Base-by-base conservation (phyloP, 2,888 invertebrate genomes). In the Invenusta paracnida region DNA sequence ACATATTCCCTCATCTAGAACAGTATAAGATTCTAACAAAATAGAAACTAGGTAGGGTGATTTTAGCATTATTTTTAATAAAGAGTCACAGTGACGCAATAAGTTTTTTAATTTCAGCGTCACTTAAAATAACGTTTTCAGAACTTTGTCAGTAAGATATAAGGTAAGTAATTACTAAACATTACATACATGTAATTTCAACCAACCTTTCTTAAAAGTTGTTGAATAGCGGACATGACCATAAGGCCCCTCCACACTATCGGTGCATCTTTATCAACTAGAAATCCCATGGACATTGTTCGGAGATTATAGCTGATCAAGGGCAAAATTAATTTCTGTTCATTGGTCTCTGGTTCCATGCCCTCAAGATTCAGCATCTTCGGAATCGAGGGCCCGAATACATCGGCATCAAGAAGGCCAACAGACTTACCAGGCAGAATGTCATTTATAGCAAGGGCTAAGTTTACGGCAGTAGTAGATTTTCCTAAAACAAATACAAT, bases 161-260 rank as follows among this genome's bases (percentile, higher is more conserved):
- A n/a, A n/a, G n/a, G n/a, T n/a, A n/a, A n/a, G n/a, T n/a, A n/a
- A n/a, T n/a, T n/a, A n/a, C n/a, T n/a, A n/a, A n/a, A n/a, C n/a
- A n/a, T n/a, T n/a, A n/a, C n/a, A n/a, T n/a, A n/a, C n/a, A n/a
- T n/a, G n/a, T n/a, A n/a, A n/a, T n/a, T n/a, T n/a, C n/a, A n/a
- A n/a, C n/a, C n/a, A n/a, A 91, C 91, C 88, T 96, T 95, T 88
- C 95, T 93, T 30, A 97, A 93, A 29, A 98, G 92, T 88, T 95
- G 94, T 88, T 97, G 95, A 86, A 98, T 91, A 0, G 97, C 97
- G 87, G 95, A 95, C 97, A 97, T 98, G 84, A 98, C 97, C 94
- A 98, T 95, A 27, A 97, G 93, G 0, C 98, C 98, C 88, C 98
- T 93, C 98, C 98, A 98, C 30, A 98, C 94, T 11, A 97, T 94